phyloP scores from a whole-genome alignment of 2,888 invertebrate genomes.

The Drosophila colorata region DNA sequence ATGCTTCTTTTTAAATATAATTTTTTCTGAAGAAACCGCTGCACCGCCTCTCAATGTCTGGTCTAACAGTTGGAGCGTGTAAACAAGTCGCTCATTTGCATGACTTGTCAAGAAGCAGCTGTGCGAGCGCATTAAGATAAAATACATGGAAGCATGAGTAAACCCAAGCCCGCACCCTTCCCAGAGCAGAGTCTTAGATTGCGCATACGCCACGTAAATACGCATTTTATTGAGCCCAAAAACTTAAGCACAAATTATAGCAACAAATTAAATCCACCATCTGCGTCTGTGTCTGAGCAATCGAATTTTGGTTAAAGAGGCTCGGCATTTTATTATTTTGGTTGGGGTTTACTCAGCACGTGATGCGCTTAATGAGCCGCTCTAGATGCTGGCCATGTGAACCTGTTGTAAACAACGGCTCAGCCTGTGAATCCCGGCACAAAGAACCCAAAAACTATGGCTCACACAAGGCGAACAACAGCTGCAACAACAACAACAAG shows the following conservation, averaged over 20 bases:
- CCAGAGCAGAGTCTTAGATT: constrained; percentile 21
- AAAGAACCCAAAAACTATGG: constrained; percentile 50
- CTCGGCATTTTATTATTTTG: constrained; percentile 39
- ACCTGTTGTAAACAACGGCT: constrained; percentile 49
- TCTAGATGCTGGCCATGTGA: constrained; percentile 48
- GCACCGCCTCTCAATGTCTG: constrained; percentile 5
- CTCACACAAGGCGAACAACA: constrained; percentile 19
- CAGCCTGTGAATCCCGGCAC: constrained; percentile 51
- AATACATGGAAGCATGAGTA: constrained; percentile 54
- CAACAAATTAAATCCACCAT: constrained; percentile 19
- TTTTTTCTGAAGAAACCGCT: constrained; percentile 14
- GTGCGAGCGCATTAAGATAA: constrained; percentile 45
- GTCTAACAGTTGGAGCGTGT: constrained; percentile 8
- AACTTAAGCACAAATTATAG: constrained; percentile 26
- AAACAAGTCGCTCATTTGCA: constrained; percentile 68
- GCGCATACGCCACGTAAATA: constrained; percentile 34
- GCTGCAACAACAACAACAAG: constrained; percentile 5
- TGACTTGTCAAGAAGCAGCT: constrained; percentile 63
- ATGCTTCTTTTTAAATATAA: constrained; percentile 6
- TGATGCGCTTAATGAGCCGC: constrained; percentile 55
- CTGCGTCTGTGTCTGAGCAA: constrained; percentile 47
- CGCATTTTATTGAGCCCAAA: constrained; percentile 5
- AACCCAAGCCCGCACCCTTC: constrained; percentile 27
- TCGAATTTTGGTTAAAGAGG: constrained; percentile 41
- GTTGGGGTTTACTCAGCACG: constrained; percentile 67